Conservation (phyloP, 64 coral and sea anemone genomes). For the Stichodactyla helianthus region DNA sequence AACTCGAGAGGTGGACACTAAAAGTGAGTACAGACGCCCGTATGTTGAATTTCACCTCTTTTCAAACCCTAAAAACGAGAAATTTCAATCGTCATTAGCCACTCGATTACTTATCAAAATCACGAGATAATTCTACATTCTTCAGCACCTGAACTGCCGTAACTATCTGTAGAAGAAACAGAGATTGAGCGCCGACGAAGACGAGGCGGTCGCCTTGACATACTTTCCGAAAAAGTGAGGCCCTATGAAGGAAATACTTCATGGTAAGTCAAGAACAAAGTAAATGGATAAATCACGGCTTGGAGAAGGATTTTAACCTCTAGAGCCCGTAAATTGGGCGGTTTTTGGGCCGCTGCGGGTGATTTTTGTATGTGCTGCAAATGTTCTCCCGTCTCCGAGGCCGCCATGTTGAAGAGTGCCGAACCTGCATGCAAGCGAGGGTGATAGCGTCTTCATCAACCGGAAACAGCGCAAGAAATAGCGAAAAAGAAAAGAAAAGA, state of each 20-base stretch:
- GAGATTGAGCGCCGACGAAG: conserved; percentile 98
- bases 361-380: conserved; percentile 84
- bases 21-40: not conserved
- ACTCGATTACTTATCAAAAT: not conserved
- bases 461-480: conserved; percentile 1
- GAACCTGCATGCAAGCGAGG: conserved; percentile 12
- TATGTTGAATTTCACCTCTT: not conserved
- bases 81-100: not conserved
- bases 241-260: conserved; percentile 61
- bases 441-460: conserved; percentile 11
- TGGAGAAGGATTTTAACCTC: conserved; percentile 50
- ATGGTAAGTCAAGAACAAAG: conserved; percentile 4
- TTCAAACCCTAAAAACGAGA: not conserved
- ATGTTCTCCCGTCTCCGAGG: conserved; percentile 66
- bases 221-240: conserved; percentile 97
- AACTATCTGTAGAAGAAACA: conserved; percentile 98
- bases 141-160: conserved; percentile 95
- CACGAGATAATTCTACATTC: conserved; percentile 19
- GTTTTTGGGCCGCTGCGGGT: conserved; percentile 91
- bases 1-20: not conserved
- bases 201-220: conserved; percentile 97
- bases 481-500: not conserved
- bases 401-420: conserved; percentile 76
- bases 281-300: not conserved
- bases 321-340: conserved; percentile 76